Conservation (phyloP, 2,113 vertebrate species). For the Hucho hucho region DNA sequence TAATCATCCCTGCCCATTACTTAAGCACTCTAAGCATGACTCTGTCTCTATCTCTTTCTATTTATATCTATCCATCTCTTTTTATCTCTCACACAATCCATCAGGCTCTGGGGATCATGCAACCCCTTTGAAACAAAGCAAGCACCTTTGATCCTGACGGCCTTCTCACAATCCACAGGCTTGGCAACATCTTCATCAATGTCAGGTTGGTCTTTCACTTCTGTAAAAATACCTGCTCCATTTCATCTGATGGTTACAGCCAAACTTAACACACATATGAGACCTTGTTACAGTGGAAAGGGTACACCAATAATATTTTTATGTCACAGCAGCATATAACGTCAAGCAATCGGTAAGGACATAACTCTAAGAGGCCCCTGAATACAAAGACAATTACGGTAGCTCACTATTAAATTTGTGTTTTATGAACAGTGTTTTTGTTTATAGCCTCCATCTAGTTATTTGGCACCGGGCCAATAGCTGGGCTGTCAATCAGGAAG, state of each 20-base stretch:
- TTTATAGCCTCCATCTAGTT: constrained; percentile 38
- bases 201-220: constrained; percentile 12
- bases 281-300: constrained; percentile 12
- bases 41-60: constrained; percentile 1
- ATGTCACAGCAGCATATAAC: constrained; percentile 8
- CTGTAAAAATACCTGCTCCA: constrained; percentile 7
- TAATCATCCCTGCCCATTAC: background rate
- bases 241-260: background rate
- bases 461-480: constrained; percentile 30
- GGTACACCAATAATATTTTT: constrained; percentile 4
- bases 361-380: constrained; percentile 14
- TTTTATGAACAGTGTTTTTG: constrained; percentile 37
- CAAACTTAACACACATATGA: constrained; percentile 14
- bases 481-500: constrained; percentile 49
- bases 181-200: background rate
- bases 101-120: background rate
- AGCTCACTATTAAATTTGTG: constrained; percentile 15
- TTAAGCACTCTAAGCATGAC: background rate
- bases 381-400: constrained; percentile 15
- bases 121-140: background rate
- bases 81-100: constrained; percentile 2
- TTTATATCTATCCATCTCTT: constrained; percentile 3
- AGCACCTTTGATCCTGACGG: background rate
- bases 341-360: constrained; percentile 13
- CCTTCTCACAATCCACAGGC: background rate